Evolutionary conservation across 2,113 vertebrate genomes (phyloP).

Genomic region (Gallinago jamesoni): DNA sequence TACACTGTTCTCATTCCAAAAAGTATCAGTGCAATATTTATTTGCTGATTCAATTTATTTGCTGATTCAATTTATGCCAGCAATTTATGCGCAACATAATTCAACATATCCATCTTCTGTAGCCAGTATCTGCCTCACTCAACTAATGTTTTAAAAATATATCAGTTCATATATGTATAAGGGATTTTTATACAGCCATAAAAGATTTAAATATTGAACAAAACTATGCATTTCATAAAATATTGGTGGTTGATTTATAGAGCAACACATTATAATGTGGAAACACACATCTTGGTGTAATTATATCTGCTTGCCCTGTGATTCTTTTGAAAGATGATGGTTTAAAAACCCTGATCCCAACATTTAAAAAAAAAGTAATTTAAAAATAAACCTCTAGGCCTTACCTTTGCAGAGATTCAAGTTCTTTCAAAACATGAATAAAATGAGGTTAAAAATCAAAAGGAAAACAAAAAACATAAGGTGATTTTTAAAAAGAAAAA

Average conservation of each 20-base stretch:
- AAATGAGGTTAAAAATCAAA: background rate
- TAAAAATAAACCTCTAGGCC: background rate
- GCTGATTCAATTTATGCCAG: background rate
- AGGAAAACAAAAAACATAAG: background rate
- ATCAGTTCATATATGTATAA: background rate
- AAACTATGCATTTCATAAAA: background rate
- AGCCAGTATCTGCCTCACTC: background rate
- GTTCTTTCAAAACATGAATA: background rate
- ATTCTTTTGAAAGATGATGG: background rate
- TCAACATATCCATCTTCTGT: background rate
- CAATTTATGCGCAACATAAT: background rate
- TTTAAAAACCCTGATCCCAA: background rate
- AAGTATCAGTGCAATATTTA: background rate
- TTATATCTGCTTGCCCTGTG: background rate
- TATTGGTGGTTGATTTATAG: background rate
- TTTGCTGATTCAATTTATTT: background rate
- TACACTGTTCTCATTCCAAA: background rate
- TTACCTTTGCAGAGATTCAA: background rate
- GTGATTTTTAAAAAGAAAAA: background rate
- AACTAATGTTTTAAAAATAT: background rate
- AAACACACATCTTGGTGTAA: background rate
- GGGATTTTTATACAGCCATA: background rate
- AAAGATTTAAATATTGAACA: background rate
- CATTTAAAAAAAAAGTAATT: background rate
- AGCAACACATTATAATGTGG: background rate